Base-by-base conservation (phyloP, 2,797 vertebrate genomes). In the Varecia variegata region DNA sequence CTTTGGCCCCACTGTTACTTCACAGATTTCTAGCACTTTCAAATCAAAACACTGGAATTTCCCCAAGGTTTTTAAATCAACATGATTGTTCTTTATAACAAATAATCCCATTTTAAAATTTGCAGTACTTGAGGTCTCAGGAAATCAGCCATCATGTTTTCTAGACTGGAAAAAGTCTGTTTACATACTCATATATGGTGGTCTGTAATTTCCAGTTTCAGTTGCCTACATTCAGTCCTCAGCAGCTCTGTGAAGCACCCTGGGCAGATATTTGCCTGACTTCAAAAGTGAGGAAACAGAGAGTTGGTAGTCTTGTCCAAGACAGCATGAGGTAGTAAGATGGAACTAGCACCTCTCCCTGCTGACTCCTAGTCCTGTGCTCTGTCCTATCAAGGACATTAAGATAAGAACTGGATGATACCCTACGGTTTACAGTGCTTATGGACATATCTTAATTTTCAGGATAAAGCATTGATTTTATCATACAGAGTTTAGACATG, bases 1-100 rank as follows among this genome's bases (percentile, higher is more conserved):
- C 15, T 65, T 58, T 56, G 25, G 2, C 47, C 13, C 3, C 25
- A 45, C 21, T 60, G 2, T 81, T 60, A 32, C 43, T 85, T 88
- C 71, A 81, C 43, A 90, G 80, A 94, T 86, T 92, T 92, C 56
- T 84, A 89, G 35, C 65, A 76, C 47, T 62, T 95, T 89, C 30
- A 89, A 87, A 76, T 89, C 52, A 96, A 74, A 94, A 38, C 7
- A 79, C 7, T 38, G 80, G 52, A 91, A 56, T 87, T 73, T 89
- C 14, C 45, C 71, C 40, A 15, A 79, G 52, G 18, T 62, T 92
- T 90, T 81, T 88, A 23, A 38, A 70, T 45, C 38, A 88, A 84
- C 43, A 71, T 71, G 15, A 32, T 76, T 23, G 6, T 38, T 32
- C 76, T 54, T 87, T 52, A 30, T 47, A 85, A 23, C 62, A 92